These are phyloP conservation scores for Oncorhynchus masou DNA, from an alignment of 2,113 vertebrate genomes.

Conservation along the genomic window DNA sequence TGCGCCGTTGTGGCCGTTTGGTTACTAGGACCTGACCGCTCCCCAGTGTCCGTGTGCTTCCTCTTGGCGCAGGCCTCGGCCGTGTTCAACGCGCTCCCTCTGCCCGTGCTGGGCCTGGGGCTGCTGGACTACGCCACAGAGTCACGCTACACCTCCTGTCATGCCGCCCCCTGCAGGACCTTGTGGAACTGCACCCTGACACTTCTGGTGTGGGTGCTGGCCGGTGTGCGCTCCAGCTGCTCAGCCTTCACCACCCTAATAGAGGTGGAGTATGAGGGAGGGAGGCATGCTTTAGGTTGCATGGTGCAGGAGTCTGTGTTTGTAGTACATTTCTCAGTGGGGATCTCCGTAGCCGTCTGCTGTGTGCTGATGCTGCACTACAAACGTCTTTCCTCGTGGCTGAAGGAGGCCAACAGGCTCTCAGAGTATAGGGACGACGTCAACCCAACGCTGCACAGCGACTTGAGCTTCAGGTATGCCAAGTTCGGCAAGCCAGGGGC, in stretches of 20 bases:
- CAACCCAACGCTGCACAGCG: slow-evolving; percentile 15
- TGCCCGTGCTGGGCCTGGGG: slow-evolving; percentile 59
- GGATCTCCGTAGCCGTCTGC: slow-evolving; percentile 14
- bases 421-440: slow-evolving; percentile 5
- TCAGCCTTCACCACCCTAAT: slow-evolving; percentile 7
- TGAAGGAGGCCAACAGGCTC: slow-evolving; percentile 34
- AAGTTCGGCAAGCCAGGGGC: not conserved
- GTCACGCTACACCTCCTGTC: not conserved
- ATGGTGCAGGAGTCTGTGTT: slow-evolving; percentile 41
- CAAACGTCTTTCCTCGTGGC: slow-evolving; percentile 43
- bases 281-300: slow-evolving; percentile 38
- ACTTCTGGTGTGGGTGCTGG: slow-evolving; percentile 58
- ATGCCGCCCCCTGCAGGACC: not conserved
- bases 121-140: slow-evolving; percentile 50
- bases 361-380: slow-evolving; percentile 47
- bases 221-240: slow-evolving; percentile 26
- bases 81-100: slow-evolving; percentile 54
- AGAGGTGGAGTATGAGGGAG: not conserved
- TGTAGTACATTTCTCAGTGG: slow-evolving; percentile 27
- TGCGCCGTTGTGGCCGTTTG: slow-evolving; percentile 22
- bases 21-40: slow-evolving; percentile 18
- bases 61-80: slow-evolving; percentile 55
- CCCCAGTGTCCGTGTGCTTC: slow-evolving; percentile 41
- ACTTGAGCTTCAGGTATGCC: slow-evolving; percentile 27
- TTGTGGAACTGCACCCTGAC: slow-evolving; percentile 22